Percentiles rank a stretch among this genome's conserved stretches.
Evolutionary conservation across 2,113 vertebrate genomes (phyloP).

Genomic region (Gracilinanus agilis): DNA sequence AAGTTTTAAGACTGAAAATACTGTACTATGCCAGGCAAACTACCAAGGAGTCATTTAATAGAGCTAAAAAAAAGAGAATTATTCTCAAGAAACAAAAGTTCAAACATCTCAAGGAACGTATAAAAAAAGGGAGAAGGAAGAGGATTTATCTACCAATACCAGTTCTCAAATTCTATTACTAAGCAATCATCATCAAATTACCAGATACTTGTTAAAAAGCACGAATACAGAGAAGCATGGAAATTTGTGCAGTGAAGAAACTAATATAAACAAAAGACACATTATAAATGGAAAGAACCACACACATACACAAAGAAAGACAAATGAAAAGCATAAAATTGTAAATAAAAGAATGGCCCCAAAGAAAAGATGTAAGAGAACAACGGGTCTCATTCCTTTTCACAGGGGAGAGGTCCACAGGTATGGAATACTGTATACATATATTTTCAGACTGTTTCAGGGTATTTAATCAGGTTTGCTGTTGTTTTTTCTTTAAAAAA

Average conservation of each 20-base stretch:
- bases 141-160: neutral
- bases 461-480: neutral
- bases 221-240: neutral
- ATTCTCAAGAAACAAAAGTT: neutral
- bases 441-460: neutral
- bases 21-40: neutral
- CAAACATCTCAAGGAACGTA: neutral
- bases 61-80: neutral
- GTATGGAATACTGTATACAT: neutral
- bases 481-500: neutral
- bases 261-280: neutral
- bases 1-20: neutral
- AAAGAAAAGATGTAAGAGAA: neutral
- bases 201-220: neutral
- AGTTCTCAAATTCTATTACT: neutral
- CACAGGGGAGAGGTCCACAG: neutral
- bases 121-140: neutral
- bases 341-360: neutral
- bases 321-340: neutral
- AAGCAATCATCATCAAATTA: neutral
- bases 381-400: neutral
- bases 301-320: neutral
- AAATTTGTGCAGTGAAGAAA: neutral
- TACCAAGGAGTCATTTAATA: neutral
- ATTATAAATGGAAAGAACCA: neutral